Evolutionary conservation across 2,797 vertebrate genomes (phyloP).

Genomic region (Aplochiton taeniatus): DNA sequence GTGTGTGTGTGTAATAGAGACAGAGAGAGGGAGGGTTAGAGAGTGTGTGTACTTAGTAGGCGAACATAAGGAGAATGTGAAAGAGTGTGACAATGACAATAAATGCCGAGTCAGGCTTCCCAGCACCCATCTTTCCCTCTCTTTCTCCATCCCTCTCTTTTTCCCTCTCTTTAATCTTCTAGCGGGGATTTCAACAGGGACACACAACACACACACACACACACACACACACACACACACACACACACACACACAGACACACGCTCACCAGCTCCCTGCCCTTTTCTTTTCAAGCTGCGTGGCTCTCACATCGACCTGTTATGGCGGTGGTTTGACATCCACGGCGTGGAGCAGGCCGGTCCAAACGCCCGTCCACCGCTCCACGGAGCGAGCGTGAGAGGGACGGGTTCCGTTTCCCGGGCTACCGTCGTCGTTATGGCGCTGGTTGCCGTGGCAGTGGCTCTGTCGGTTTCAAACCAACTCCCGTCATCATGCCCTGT

Average conservation of each 20-base stretch:
- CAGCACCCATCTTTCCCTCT: neutral
- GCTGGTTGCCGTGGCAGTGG: too few species aligned
- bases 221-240: conserved; percentile 34
- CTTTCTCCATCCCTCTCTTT: conserved; percentile 20
- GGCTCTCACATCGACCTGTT: too few species aligned
- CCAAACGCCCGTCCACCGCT: too few species aligned
- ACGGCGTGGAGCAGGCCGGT: too few species aligned
- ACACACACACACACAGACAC: conserved; percentile 44
- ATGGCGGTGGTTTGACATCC: too few species aligned
- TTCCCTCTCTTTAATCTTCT: conserved; percentile 23
- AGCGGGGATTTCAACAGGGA: conserved; percentile 36
- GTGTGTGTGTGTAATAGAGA: neutral
- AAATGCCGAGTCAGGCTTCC: neutral
- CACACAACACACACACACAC: conserved; percentile 46
- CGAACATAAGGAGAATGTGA: too few species aligned
- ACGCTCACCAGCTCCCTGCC: conserved; percentile 14
- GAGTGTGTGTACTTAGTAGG: neutral
- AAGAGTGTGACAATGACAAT: neutral
- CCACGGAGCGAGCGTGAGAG: neutral
- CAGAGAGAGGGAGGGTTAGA: neutral
- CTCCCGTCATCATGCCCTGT: neutral
- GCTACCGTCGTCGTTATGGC: too few species aligned
- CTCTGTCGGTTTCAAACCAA: too few species aligned
- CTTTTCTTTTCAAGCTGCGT: conserved; percentile 18
- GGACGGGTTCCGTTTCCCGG: too few species aligned